phyloP scores from a whole-genome alignment of 2,113 vertebrate genomes.

The Larimichthys polyactis region DNA sequence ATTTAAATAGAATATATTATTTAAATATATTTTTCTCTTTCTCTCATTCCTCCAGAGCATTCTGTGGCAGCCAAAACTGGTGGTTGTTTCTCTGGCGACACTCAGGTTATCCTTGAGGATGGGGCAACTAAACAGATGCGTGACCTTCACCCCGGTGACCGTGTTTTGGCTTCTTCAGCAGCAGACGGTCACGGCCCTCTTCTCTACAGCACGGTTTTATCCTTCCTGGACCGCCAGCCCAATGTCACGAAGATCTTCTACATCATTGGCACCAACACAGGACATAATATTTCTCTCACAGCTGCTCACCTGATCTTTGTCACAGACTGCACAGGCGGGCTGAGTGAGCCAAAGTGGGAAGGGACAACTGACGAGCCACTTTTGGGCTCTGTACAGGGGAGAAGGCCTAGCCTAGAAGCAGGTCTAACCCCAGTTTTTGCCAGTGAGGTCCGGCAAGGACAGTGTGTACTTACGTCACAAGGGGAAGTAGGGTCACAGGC shows the following conservation, averaged over 20 bases:
- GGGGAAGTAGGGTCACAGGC: slow-evolving; percentile 48
- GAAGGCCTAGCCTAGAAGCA: slow-evolving; percentile 15
- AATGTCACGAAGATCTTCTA: slow-evolving; percentile 86
- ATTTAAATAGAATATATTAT: no score
- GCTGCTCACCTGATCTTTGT: slow-evolving; percentile 94
- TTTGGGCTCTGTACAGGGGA: neutral
- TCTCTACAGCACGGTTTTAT: slow-evolving; percentile 92
- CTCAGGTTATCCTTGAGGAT: slow-evolving; percentile 85
- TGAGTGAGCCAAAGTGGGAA: neutral
- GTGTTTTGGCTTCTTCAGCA: slow-evolving; percentile 90
- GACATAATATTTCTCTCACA: slow-evolving; percentile 89
- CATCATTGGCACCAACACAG: slow-evolving; percentile 86
- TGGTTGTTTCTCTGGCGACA: slow-evolving; percentile 92
- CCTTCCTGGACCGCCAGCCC: slow-evolving; percentile 92
- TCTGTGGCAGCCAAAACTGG: slow-evolving; percentile 97
- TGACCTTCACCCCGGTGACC: slow-evolving; percentile 90
- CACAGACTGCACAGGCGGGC: slow-evolving; percentile 82
- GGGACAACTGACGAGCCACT: slow-evolving; percentile 5
- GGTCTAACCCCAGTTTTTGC: slow-evolving; percentile 89
- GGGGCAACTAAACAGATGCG: slow-evolving; percentile 86
- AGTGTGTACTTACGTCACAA: slow-evolving; percentile 86
- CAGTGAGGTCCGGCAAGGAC: slow-evolving; percentile 89
- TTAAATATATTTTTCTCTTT: slow-evolving; percentile 17
- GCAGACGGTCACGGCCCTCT: slow-evolving; percentile 82
- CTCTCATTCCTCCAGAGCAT: slow-evolving; percentile 87